Base-by-base conservation (phyloP, 2,113 vertebrate species). In the Scortum barcoo region DNA sequence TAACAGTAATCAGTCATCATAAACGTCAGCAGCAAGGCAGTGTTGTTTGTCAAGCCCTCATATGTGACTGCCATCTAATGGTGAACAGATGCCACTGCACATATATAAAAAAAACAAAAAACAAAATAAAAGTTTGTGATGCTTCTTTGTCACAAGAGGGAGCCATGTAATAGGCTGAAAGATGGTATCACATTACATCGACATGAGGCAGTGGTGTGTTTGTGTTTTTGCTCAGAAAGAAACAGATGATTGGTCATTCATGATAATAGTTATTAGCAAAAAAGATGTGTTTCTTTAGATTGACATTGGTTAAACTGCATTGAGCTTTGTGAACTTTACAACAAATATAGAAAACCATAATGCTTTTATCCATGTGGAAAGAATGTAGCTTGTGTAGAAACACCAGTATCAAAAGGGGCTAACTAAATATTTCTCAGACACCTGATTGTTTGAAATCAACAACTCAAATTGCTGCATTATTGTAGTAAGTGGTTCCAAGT, bases 31-130 rank as follows among this genome's bases (percentile, higher is more conserved):
- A 53, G 9, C 6, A 0, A 36, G 8, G 10, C 5, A 9, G 6
- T 33, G 8, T 48, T 58, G n/a, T 24, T 73, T 65, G 20, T 63
- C 1, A 16, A 82, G 44, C 19, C 51, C 65, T 61, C 79, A 22
- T 82, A 46, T 67, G 57, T 61, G 84, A 66, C 90, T 90, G 91
- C 87, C 91, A 90, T 80, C 91, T 87, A 87, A 58, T 22, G 90
- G 80, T 58, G 46, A 71, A 33, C 10, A 67, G n/a, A 14, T 5
- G 70, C 67, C 26, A 87, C 70, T 83, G 60, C 89, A 83, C 1
- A 4, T n/a, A n/a, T n/a, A n/a, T n/a, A n/a, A n/a, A n/a, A n/a
- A n/a, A 0, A 57, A 7, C 8, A 6, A 33, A 30, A 42, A 44
- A 7, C 17, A 56, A 4, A 38, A 28, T 2, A 48, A 63, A n/a